These are phyloP conservation scores for Pollenia labialis DNA, from an alignment of 2,888 invertebrate species.

Conservation along the genomic window DNA sequence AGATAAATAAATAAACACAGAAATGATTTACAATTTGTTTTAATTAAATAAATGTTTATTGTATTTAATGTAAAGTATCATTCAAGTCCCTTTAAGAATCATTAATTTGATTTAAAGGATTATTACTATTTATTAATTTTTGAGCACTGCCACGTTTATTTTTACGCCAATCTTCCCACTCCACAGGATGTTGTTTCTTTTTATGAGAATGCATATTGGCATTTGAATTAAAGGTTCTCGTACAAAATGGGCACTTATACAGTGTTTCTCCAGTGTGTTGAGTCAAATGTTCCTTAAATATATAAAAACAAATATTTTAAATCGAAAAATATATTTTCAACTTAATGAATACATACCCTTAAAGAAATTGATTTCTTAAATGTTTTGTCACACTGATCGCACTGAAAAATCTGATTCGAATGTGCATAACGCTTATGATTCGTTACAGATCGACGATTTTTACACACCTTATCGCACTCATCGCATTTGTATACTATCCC, in stretches of 20 bases:
- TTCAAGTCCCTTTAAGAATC: constrained; percentile 22
- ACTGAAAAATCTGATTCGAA: constrained; percentile 78
- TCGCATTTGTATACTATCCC: constrained; percentile 76
- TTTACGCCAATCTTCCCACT: constrained; percentile 81
- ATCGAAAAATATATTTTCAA: neutral
- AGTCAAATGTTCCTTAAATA: constrained; percentile 82
- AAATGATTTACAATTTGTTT: neutral
- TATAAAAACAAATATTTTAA: neutral
- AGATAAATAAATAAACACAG: no score
- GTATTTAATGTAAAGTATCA: constrained; percentile 1
- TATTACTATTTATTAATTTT: constrained; percentile 55
- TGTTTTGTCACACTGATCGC: constrained; percentile 82
- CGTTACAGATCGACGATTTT: constrained; percentile 81
- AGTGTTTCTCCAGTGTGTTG: constrained; percentile 83
- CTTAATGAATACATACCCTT: constrained; percentile 76
- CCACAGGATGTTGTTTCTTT: constrained; percentile 82
- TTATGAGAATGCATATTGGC: constrained; percentile 83
- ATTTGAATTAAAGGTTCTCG: constrained; percentile 83
- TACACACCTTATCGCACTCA: constrained; percentile 81
- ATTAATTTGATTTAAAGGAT: constrained; percentile 48
- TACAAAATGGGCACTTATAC: constrained; percentile 83
- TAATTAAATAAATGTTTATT: neutral
- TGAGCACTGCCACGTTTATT: constrained; percentile 81
- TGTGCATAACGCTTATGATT: constrained; percentile 83
- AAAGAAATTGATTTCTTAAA: constrained; percentile 82